phyloP scores from a whole-genome alignment of 2,797 vertebrate genomes.

The Periophthalmus magnuspinnatus region DNA sequence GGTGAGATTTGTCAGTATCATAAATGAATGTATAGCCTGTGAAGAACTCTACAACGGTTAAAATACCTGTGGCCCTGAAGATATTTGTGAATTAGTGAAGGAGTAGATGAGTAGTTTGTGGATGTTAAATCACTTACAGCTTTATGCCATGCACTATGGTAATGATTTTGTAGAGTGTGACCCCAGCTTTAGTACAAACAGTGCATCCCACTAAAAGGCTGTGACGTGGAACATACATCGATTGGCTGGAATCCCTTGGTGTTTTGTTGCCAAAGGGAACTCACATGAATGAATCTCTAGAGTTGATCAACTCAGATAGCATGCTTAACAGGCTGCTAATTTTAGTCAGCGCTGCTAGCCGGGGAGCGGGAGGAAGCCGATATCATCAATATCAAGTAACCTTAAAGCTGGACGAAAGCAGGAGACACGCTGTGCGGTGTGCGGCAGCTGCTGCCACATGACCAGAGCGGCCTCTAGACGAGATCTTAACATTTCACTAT shows the following conservation, averaged over 20 bases:
- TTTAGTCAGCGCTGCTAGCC: conserved; percentile 36
- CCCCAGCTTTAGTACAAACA: not conserved
- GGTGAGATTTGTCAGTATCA: not conserved
- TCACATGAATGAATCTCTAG: conserved; percentile 48
- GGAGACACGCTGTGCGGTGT: conserved; percentile 24
- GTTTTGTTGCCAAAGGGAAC: conserved; percentile 3
- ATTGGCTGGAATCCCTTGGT: conserved; percentile 1
- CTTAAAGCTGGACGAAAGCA: conserved; percentile 37
- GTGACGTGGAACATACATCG: conserved; percentile 4
- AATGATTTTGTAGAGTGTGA: not conserved
- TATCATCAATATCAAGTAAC: conserved; percentile 56
- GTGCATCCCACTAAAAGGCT: not conserved
- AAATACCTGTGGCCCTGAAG: not conserved
- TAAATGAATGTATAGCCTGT: not conserved
- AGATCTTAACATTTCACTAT: conserved; percentile 20
- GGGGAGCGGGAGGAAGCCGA: conserved; percentile 50
- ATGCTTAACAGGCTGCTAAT: conserved; percentile 51
- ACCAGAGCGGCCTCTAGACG: not conserved
- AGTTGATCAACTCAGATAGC: conserved; percentile 49
- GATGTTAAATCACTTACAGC: not conserved
- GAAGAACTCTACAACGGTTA: not conserved
- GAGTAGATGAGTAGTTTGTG: not conserved
- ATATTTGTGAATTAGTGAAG: not conserved
- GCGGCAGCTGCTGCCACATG: conserved; percentile 7
- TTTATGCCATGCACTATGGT: not conserved